Conservation (phyloP, 2,797 vertebrate species). For the Atherinosoma microstoma region DNA sequence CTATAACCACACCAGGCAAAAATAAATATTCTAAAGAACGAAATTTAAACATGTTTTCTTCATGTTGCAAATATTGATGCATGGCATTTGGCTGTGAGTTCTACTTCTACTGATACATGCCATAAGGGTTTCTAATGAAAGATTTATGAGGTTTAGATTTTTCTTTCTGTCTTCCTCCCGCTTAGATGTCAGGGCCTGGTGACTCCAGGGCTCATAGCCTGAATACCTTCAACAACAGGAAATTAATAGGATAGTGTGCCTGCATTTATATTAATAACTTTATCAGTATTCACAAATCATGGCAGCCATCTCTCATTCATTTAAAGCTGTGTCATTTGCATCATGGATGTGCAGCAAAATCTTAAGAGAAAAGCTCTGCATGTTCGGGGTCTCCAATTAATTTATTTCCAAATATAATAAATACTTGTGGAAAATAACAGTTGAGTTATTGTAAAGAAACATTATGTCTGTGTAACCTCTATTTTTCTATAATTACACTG, state of each 20-base stretch:
- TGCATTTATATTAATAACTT: constrained; percentile 78
- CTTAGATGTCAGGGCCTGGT: constrained; percentile 53
- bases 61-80: background rate
- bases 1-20: background rate
- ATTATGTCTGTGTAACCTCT: background rate
- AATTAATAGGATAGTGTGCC: constrained; percentile 61
- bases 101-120: background rate
- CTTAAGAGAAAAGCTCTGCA: constrained; percentile 20
- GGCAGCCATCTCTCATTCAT: constrained; percentile 61
- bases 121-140: background rate
- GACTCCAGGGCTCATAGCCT: constrained; percentile 63
- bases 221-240: constrained; percentile 65
- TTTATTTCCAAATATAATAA: background rate
- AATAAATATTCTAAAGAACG: background rate
- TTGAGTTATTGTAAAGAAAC: constrained; percentile 7
- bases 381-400: background rate
- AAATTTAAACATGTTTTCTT: background rate
- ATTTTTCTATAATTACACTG: background rate
- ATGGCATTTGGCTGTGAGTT: background rate
- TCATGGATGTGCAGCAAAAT: constrained; percentile 26
- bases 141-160: constrained; percentile 1
- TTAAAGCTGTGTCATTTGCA: constrained; percentile 57
- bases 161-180: constrained; percentile 18
- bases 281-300: constrained; percentile 75
- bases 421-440: background rate